Percentiles rank a stretch among this genome's conserved stretches.
Evolutionary conservation across 1,140 invertebrate genomes (phyloP).

Genomic region (Trissolcus basalis): DNA sequence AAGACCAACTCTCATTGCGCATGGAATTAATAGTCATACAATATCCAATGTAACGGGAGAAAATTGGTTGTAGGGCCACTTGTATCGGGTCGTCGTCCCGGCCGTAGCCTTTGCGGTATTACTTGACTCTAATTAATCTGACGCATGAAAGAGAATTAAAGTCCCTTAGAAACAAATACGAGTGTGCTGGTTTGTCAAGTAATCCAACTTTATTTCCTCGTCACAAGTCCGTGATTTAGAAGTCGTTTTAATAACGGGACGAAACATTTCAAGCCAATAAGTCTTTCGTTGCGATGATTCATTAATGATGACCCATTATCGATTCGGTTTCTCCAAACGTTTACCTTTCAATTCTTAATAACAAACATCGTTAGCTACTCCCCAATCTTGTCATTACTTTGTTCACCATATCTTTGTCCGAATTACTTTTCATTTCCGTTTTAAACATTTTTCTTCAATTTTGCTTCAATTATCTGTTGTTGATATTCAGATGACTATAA

Average conservation of each 20-base stretch:
- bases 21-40: constrained; percentile 33
- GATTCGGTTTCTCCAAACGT: constrained; percentile 7
- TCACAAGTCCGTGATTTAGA: constrained; percentile 7
- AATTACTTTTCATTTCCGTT: no score
- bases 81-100: constrained; percentile 39
- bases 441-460: no score
- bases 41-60: constrained; percentile 54
- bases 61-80: constrained; percentile 51
- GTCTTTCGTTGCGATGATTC: constrained; percentile 12
- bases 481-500: no score
- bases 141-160: constrained; percentile 46
- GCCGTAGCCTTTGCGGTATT: constrained; percentile 22
- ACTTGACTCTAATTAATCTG: constrained; percentile 47
- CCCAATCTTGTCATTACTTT: background rate
- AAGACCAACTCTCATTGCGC: constrained; percentile 40
- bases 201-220: constrained; percentile 28
- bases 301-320: constrained; percentile 15
- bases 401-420: background rate
- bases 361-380: no score
- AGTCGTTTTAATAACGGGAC: constrained; percentile 20
- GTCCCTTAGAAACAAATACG: constrained; percentile 10
- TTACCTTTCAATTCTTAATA: constrained; percentile 5
- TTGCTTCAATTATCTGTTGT: no score
- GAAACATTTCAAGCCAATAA: constrained; percentile 21
- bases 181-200: constrained; percentile 35